Percentiles rank a stretch among this genome's conserved stretches.
Conservation (phyloP, 2,888 invertebrate genomes). For the Drosophila paranaensis region DNA sequence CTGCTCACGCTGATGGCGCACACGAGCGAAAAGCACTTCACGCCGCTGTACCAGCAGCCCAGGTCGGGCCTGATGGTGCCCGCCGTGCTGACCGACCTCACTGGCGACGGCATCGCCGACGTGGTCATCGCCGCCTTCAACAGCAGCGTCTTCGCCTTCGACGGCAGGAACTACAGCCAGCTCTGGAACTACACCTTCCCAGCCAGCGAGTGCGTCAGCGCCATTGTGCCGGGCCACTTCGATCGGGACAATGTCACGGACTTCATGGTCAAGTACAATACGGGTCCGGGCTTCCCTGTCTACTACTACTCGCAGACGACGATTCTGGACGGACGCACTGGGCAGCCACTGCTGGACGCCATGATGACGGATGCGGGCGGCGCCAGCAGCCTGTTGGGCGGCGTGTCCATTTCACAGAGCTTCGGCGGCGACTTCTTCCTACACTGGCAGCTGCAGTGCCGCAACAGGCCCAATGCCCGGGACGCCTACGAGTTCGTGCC, state of each 20-base stretch:
- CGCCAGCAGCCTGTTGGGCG: slow-evolving; percentile 83
- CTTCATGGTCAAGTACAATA: slow-evolving; percentile 89
- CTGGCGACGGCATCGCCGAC: slow-evolving; percentile 89
- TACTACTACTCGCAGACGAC: slow-evolving; percentile 89
- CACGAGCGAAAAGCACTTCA: slow-evolving; percentile 85
- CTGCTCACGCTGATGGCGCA: slow-evolving; percentile 86
- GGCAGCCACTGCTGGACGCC: slow-evolving; percentile 80
- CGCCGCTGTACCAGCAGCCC: slow-evolving; percentile 86
- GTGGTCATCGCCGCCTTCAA: slow-evolving; percentile 91
- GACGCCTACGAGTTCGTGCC: slow-evolving; percentile 86
- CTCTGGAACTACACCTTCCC: slow-evolving; percentile 91
- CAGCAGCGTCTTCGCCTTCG: slow-evolving; percentile 89
- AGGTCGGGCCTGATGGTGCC: slow-evolving; percentile 89
- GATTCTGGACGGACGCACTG: slow-evolving; percentile 82
- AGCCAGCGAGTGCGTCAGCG: slow-evolving; percentile 89
- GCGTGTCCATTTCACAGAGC: slow-evolving; percentile 84
- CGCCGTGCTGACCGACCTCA: slow-evolving; percentile 89
- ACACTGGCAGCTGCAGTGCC: slow-evolving; percentile 90
- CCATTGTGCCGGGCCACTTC: slow-evolving; percentile 92
- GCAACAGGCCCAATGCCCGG: slow-evolving; percentile 84
- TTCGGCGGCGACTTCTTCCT: slow-evolving; percentile 91
- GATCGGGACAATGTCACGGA: slow-evolving; percentile 91
- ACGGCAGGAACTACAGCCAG: slow-evolving; percentile 88
- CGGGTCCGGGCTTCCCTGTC: slow-evolving; percentile 90
- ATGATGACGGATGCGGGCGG: slow-evolving; percentile 85